A percentile compares a stretch with the other conserved stretches of the same genome.
These are phyloP conservation scores for Cenopis cana DNA, from an alignment of 2,888 invertebrate genomes.

Conservation along the genomic window DNA sequence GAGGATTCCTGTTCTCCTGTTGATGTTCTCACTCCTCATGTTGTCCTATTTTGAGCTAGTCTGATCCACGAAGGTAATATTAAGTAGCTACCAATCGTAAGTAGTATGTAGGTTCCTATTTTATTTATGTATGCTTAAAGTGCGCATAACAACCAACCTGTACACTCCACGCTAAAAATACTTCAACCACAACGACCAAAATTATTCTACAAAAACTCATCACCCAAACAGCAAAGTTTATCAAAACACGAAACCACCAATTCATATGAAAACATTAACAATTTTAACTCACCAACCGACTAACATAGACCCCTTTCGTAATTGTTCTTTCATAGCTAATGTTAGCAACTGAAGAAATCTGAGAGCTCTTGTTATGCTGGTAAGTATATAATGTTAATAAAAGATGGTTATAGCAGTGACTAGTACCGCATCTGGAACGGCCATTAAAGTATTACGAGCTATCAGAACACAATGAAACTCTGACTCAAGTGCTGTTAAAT, in stretches of 20 bases:
- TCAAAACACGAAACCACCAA: constrained; percentile 18
- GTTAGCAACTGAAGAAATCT: not conserved
- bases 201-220: not conserved
- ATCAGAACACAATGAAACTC: constrained; percentile 32
- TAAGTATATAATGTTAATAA: constrained; percentile 44
- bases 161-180: not conserved
- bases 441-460: constrained; percentile 49
- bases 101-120: no score
- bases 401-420: constrained; percentile 44
- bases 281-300: constrained; percentile 20
- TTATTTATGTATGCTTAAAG: not conserved
- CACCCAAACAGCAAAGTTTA: not conserved
- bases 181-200: not conserved
- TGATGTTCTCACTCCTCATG: no score
- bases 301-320: constrained; percentile 20
- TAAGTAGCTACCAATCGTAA: no score
- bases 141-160: not conserved
- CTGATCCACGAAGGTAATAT: no score
- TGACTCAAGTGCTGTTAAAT: constrained; percentile 29
- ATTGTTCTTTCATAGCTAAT: not conserved
- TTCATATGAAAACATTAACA: constrained; percentile 20
- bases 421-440: constrained; percentile 49
- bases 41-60: no score
- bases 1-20: no score
- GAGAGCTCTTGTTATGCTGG: constrained; percentile 40